A percentile compares a stretch with the other conserved stretches of the same genome.
phyloP scores from a whole-genome alignment of 53 echinoderm and acorn worm species.

The Stichopus horrens region DNA sequence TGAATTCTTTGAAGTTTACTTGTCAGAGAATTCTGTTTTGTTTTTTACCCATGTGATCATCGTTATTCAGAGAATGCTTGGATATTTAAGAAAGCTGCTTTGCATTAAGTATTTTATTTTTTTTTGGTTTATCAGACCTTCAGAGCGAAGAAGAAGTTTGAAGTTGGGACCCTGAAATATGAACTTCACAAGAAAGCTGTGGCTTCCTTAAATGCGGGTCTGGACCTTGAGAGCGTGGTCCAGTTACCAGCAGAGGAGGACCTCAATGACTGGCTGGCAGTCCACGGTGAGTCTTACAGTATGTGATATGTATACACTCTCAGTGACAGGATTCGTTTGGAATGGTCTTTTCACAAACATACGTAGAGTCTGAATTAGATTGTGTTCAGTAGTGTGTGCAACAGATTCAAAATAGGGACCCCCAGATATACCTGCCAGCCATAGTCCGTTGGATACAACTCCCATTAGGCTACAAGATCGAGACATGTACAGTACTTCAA shows the following conservation, averaged over 20 bases:
- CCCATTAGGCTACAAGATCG: no score
- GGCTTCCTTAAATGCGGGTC: constrained; percentile 92
- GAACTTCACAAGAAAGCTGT: constrained; percentile 91
- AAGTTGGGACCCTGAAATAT: constrained; percentile 81
- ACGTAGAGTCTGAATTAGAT: no score
- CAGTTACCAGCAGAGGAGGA: constrained; percentile 91
- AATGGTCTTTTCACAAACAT: no score
- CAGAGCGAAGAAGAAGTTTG: constrained; percentile 93
- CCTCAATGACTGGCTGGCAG: constrained; percentile 94
- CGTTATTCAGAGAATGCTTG: no score
- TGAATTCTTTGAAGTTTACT: not conserved
- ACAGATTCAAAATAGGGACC: no score
- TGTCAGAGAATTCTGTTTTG: not conserved
- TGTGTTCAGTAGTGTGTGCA: no score
- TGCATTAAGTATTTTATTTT: not conserved
- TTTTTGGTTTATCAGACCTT: constrained; percentile 62
- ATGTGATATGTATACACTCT: no score
- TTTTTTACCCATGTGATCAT: not conserved
- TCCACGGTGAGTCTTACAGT: constrained; percentile 66
- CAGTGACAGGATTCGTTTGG: no score
- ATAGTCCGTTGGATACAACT: no score
- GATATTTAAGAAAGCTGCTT: no score
- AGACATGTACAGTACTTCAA: no score
- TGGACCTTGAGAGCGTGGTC: constrained; percentile 83
- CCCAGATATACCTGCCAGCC: no score